Conservation (phyloP, 1,140 invertebrate species). For the Epicauta chinensis region DNA sequence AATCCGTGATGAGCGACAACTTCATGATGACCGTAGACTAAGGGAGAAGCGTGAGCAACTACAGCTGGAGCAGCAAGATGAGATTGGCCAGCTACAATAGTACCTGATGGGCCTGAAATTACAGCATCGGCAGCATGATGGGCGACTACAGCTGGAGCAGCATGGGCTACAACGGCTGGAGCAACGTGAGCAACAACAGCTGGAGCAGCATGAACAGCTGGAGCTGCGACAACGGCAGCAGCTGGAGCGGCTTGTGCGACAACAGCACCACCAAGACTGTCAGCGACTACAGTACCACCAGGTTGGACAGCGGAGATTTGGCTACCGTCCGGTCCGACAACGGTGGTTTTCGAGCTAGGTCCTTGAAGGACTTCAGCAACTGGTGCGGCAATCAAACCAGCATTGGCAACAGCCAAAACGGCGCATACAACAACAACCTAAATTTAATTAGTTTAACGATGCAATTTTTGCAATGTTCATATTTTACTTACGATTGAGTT, state of each 20-base stretch:
- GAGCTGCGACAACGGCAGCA: constrained; percentile 4
- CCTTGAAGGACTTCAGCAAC: constrained; percentile 9
- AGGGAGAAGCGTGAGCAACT: constrained; percentile 6
- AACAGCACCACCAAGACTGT: constrained; percentile 1
- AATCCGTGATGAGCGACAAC: constrained; percentile 2
- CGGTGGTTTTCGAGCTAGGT: constrained; percentile 5
- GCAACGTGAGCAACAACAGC: constrained; percentile 22
- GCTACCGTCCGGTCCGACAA: constrained; percentile 15
- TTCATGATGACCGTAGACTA: constrained; percentile 7
- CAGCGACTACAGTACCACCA: constrained; percentile 9
- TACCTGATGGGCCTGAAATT: constrained; percentile 9
- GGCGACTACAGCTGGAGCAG: constrained; percentile 30
- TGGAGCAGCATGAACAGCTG: constrained; percentile 2
- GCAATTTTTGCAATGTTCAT: no score
- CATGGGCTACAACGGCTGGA: constrained; percentile 23
- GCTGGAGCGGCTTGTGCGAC: neutral
- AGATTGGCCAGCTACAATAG: neutral
- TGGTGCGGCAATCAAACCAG: constrained; percentile 16
- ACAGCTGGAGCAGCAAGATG: constrained; percentile 4
- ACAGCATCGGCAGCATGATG: constrained; percentile 24
- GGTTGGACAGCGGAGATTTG: constrained; percentile 6
- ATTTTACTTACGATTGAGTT: constrained; percentile 8
- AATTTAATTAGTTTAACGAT: neutral
- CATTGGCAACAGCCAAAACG: constrained; percentile 16
- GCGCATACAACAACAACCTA: constrained; percentile 15